Evolutionary conservation across 2,888 invertebrate genomes (phyloP), one percentile per base, ranked within the genome.

Genomic region (Sialis lutaria): DNA sequence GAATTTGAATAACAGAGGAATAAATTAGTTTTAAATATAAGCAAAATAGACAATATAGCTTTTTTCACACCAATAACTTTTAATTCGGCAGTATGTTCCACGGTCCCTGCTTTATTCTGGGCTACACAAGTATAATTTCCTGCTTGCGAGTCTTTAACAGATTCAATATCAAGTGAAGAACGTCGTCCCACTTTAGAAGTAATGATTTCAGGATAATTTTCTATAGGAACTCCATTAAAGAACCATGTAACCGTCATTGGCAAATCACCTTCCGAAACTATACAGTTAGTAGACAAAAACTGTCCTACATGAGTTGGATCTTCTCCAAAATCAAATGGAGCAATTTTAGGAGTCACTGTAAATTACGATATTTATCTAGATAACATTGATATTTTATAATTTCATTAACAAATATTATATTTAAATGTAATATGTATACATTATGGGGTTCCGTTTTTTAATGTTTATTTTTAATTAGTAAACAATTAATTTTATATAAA

Each of bases 111-210:
- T 53, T 67, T 62, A 68, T 82, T 84, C 56, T 74, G 72, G 46
- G 82, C 85, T 57, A 74, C 72, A 64, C 86, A 86, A 50, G 78
- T 76, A 63, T 84, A 86, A 56, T 75, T 78, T 55, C 85, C 86
- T 55, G 79, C 75, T 63, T 85, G 82, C 52, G 68, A 71, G 39
- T 76, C 74, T 48, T 73, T 71, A 40, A 80, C 77, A 6, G 74
- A 71, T 56, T 79, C 77, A 53, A 82, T 78, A 52, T 74, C 75
- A 48, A 85, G 65, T 48, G 77, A 64, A 52, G 77, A 67, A 52
- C 49, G 73, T 22, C 22, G 22, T 4, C 22, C 22, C 22, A 22
- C 22, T 22, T 22, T 22, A 22, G 22, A 22, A 22, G 22, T 22
- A 22, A 22, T 22, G 22, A 22, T 22, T 22, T 22, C 22, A 22